A percentile compares a stretch with the other conserved stretches of the same genome.
Evolutionary conservation across 2,888 invertebrate species (phyloP).

Genomic region (Erebia aethiops): DNA sequence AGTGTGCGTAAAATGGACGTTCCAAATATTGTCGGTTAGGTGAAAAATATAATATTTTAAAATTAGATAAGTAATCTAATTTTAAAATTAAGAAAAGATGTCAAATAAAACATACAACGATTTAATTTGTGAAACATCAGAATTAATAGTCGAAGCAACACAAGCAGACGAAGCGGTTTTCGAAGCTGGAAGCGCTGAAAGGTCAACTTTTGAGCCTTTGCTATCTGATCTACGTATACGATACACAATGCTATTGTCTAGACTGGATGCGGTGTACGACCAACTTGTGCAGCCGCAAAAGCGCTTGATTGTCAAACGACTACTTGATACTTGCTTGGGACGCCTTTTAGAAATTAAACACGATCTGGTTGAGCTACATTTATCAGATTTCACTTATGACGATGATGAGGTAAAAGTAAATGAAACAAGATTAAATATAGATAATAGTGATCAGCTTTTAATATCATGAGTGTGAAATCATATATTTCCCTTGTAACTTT

Average conservation of each 20-base stretch:
- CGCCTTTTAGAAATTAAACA: constrained; percentile 93
- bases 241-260: constrained; percentile 90
- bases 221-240: constrained; percentile 90
- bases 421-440: too few relatives aligned
- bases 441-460: too few relatives aligned
- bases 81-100: constrained; percentile 74
- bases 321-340: constrained; percentile 90
- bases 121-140: constrained; percentile 84
- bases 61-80: too few relatives aligned
- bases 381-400: constrained; percentile 93
- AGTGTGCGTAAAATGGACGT: neutral
- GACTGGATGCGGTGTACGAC: constrained; percentile 92
- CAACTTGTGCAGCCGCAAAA: constrained; percentile 97
- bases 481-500: too few relatives aligned
- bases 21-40: neutral
- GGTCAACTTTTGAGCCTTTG: constrained; percentile 82
- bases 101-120: constrained; percentile 89
- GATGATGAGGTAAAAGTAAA: constrained; percentile 82
- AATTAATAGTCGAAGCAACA: constrained; percentile 81
- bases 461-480: too few relatives aligned
- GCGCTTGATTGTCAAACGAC: constrained; percentile 87
- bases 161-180: constrained; percentile 85
- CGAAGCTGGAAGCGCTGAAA: constrained; percentile 83
- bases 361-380: constrained; percentile 92
- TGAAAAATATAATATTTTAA: too few relatives aligned